Evolutionary conservation across 2,113 vertebrate genomes (phyloP).

Genomic region (Notiomystis cincta): DNA sequence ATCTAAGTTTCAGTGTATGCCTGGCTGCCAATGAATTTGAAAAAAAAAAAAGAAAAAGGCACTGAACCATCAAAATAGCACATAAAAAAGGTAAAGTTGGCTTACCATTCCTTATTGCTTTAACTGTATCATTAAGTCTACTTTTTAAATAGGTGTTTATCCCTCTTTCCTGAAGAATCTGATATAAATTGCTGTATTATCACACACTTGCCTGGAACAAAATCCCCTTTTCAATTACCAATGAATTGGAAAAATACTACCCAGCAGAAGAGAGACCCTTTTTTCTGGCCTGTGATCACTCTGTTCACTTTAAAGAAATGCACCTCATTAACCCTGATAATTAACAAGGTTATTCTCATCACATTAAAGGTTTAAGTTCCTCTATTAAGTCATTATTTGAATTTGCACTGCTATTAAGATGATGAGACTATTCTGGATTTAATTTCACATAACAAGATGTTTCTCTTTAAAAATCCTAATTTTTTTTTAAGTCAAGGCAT

Average conservation of each 20-base stretch:
- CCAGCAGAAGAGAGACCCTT: background rate
- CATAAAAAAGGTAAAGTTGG: background rate
- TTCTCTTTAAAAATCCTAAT: background rate
- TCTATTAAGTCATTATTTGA: slow-evolving; percentile 39
- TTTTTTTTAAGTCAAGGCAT: background rate
- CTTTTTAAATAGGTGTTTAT: background rate
- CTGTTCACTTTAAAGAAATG: background rate
- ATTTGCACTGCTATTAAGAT: slow-evolving; percentile 3
- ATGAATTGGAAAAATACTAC: background rate
- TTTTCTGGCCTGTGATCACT: background rate
- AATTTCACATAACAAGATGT: slow-evolving; percentile 5
- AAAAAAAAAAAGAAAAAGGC: background rate
- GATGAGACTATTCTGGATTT: background rate
- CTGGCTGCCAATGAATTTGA: background rate
- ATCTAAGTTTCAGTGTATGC: background rate
- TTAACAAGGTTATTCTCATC: slow-evolving; percentile 53
- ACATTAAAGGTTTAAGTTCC: slow-evolving; percentile 31
- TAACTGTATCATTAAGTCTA: background rate
- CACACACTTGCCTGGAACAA: background rate
- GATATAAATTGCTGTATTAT: background rate
- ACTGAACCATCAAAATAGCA: background rate
- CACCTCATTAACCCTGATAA: slow-evolving; percentile 39
- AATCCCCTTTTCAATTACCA: background rate
- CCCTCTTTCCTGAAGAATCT: background rate
- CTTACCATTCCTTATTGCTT: background rate